Evolutionary conservation across 2,888 invertebrate genomes (phyloP), one percentile per base, ranked within the genome.

Genomic region (Abrostola tripartita): DNA sequence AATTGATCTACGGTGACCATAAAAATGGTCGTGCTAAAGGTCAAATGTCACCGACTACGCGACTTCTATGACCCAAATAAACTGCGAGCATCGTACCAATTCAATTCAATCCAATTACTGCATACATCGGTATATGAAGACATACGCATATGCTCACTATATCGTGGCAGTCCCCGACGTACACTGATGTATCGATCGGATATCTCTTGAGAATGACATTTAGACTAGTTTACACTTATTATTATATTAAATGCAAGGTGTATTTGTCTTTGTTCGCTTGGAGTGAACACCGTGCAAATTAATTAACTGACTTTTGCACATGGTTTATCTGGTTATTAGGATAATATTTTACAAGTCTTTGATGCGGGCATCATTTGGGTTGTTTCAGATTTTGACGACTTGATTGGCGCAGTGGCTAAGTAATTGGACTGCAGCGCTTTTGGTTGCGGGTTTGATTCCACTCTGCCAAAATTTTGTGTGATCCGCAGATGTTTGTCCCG

Each of bases 21-120:
- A 79, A 82, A 81, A 81, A 69, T 73, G 68, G 57, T 9, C 51
- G 47, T 51, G 53, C 61, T 40, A 85, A 82, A 88, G 88, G 87
- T 88, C 86, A 88, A 82, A 88, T 76, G 84, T 86, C 85, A 83
- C 74, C 76, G 80, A 80, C 83, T 74, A 81, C 69, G 68, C 71
- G 76, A 75, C 79, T 72, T 79, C 83, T 87, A 84, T 92, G 92
- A 92, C 92, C 92, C 86, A 90, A 90, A 92, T 92, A 90, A 85
- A 85, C 83, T 86, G 80, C 77, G 84, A 86, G 79, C 86, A 80
- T 84, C 85, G 88, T 83, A 88, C 88, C 91, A 88, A 90, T 92
- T 90, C 89, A 89, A 91, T 91, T 88, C 87, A 85, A 89, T 89
- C 89, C 91, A 92, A 92, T 92, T 91, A 91, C 44, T 47, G 79